A percentile compares a stretch with the other conserved stretches of the same genome.
Conservation (phyloP, 1,140 invertebrate genomes). For the Apocrypta bakeri region DNA sequence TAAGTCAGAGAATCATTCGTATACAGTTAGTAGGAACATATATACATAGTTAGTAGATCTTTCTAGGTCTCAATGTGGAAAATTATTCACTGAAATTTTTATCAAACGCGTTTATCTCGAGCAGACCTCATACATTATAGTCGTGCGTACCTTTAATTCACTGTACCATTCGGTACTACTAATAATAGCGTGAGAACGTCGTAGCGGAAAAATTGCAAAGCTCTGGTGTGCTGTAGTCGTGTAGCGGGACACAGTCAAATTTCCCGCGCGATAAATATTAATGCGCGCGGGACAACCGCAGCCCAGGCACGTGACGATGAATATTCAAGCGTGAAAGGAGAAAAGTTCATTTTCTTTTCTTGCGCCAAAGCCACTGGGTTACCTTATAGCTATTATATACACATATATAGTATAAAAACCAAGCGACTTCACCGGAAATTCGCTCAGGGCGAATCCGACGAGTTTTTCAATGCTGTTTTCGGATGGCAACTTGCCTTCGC, state of each 20-base stretch:
- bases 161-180: background rate
- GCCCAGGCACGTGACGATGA: constrained; percentile 57
- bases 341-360: constrained; percentile 61
- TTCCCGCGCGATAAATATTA: constrained; percentile 60
- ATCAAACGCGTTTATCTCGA: background rate
- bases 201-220: constrained; percentile 26
- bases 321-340: constrained; percentile 60
- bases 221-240: background rate
- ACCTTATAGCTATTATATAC: background rate
- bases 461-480: background rate
- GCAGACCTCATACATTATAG: too few species aligned
- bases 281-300: constrained; percentile 51
- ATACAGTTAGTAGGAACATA: too few species aligned
- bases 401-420: too few species aligned
- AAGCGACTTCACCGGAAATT: background rate
- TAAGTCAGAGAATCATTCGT: too few species aligned
- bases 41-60: too few species aligned
- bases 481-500: background rate
- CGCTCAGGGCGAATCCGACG: background rate
- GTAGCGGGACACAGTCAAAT: constrained; percentile 49
- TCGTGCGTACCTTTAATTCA: too few species aligned
- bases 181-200: constrained; percentile 17
- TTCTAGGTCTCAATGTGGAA: background rate
- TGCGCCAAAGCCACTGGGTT: background rate
- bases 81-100: background rate